These are phyloP conservation scores for Psittacula cyanocephala DNA, from an alignment of 2,113 vertebrate genomes.

Conservation along the genomic window DNA sequence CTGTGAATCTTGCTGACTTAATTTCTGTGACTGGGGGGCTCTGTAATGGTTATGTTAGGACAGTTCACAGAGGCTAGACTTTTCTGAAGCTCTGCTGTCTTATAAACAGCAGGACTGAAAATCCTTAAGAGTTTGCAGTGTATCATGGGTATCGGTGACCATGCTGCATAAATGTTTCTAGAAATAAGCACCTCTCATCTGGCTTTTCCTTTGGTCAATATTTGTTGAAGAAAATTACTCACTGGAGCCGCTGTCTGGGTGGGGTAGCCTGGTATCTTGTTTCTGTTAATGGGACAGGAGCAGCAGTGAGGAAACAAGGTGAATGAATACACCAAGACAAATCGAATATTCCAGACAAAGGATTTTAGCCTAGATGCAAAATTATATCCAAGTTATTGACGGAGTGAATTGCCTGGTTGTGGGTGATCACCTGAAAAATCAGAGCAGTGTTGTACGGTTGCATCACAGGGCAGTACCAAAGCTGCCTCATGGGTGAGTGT, in stretches of 20 bases:
- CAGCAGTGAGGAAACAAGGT: neutral
- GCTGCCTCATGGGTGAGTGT: neutral
- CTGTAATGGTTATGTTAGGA: neutral
- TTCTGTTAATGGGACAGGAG: neutral
- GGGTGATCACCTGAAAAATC: neutral
- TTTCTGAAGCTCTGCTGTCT: neutral
- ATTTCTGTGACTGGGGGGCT: neutral
- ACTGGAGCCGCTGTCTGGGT: neutral
- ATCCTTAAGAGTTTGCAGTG: neutral
- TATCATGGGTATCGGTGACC: neutral
- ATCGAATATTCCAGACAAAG: neutral
- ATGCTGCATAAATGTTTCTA: neutral
- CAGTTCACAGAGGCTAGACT: neutral
- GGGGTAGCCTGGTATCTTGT: neutral
- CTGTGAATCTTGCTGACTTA: slow-evolving; percentile 28
- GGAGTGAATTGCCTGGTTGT: neutral
- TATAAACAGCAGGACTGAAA: neutral
- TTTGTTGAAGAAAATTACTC: neutral
- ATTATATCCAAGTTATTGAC: neutral
- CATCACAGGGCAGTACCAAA: neutral
- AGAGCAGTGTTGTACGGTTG: neutral
- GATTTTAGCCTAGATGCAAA: neutral
- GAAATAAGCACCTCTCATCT: neutral
- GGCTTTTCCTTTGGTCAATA: neutral
- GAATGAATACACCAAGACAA: neutral